Conservation (phyloP, 2,888 invertebrate species). For the Eledona agricola region DNA sequence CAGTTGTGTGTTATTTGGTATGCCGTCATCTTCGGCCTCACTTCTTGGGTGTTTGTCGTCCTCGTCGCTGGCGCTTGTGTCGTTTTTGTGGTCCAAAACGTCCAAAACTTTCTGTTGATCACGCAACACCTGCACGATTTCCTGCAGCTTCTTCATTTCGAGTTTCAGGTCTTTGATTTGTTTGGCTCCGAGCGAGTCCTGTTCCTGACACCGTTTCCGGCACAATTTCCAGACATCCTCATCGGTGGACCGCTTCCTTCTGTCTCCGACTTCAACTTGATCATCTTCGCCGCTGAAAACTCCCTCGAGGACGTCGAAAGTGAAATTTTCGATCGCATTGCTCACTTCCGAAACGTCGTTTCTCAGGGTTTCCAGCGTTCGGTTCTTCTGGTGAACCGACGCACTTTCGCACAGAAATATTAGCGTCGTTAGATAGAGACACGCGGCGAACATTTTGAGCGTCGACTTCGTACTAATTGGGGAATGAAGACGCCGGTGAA, state of each 20-base stretch:
- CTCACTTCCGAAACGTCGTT: conserved; percentile 25
- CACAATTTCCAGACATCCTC: conserved; percentile 13
- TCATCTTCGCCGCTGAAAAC: conserved; percentile 18
- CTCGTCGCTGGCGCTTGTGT: conserved; percentile 11
- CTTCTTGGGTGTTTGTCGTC: conserved; percentile 9
- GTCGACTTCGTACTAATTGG: not conserved
- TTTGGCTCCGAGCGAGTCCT: conserved; percentile 35
- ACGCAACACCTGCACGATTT: conserved; percentile 52
- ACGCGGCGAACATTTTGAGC: too few relatives aligned
- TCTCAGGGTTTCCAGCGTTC: conserved; percentile 25
- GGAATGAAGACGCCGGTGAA: not conserved
- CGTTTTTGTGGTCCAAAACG: conserved; percentile 41
- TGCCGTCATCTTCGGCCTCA: conserved; percentile 21
- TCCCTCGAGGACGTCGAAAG: conserved; percentile 24
- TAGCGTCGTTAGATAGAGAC: too few relatives aligned
- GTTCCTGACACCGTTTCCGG: conserved; percentile 16
- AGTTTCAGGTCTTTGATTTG: conserved; percentile 49
- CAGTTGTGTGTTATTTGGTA: conserved; percentile 36
- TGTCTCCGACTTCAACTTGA: conserved; percentile 5
- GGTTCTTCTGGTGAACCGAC: conserved; percentile 5
- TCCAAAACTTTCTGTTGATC: conserved; percentile 55
- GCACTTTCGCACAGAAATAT: conserved; percentile 20
- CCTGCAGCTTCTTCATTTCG: conserved; percentile 55
- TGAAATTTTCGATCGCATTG: conserved; percentile 25
- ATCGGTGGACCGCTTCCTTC: conserved; percentile 25